Conservation (phyloP, 2,888 invertebrate species). For the Acheta domesticus region DNA sequence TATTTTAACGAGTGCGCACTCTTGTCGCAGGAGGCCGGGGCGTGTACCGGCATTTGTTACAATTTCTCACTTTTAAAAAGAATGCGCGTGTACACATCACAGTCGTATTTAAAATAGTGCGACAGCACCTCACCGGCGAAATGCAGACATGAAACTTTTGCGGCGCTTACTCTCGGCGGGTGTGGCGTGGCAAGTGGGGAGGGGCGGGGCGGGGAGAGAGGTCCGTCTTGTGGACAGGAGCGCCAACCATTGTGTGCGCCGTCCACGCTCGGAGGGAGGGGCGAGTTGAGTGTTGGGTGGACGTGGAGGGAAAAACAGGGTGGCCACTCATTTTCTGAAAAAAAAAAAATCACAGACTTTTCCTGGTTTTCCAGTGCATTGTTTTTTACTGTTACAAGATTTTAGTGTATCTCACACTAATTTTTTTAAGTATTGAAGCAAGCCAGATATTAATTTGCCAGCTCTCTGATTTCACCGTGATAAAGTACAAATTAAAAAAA, state of each 20-base stretch:
- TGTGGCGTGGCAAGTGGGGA: background rate
- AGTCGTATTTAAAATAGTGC: background rate
- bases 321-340: no score
- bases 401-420: no score
- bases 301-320: no score
- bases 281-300: no score
- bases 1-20: background rate
- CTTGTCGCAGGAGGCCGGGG: background rate
- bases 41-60: slow-evolving; percentile 9
- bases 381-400: no score
- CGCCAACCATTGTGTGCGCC: background rate
- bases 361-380: no score
- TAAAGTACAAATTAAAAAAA: no score
- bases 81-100: background rate
- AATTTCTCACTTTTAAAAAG: slow-evolving; percentile 18
- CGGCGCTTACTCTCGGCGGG: background rate
- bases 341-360: no score
- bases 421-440: no score
- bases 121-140: background rate
- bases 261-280: no score
- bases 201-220: background rate
- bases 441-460: no score
- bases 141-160: background rate
- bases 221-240: background rate
- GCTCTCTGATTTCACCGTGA: no score